Evolutionary conservation across 2,888 invertebrate genomes (phyloP).

Genomic region (Trichopoda pennipes): DNA sequence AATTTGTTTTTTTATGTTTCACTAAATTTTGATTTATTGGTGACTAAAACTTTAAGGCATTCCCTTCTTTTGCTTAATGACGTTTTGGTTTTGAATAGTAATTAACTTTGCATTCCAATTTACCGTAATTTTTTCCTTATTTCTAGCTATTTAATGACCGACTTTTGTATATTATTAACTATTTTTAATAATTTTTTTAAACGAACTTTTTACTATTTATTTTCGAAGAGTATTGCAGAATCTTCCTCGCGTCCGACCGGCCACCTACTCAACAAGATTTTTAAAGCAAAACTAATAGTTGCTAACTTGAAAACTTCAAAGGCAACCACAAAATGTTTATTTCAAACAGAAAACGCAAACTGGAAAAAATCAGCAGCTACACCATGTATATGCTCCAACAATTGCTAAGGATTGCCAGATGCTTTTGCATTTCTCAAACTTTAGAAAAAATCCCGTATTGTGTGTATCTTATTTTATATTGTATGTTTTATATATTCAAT

Average conservation of each 20-base stretch:
- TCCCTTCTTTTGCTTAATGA: not conserved
- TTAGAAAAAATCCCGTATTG: no score
- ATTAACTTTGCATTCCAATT: slow-evolving; percentile 28
- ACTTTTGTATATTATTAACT: slow-evolving; percentile 11
- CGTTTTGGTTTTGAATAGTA: slow-evolving; percentile 14
- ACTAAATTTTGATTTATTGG: slow-evolving; percentile 8
- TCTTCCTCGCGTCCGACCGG: slow-evolving; percentile 45
- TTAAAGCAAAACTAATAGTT: slow-evolving; percentile 68
- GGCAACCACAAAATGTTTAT: slow-evolving; percentile 56
- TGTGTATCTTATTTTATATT: no score
- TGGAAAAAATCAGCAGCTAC: slow-evolving; percentile 47
- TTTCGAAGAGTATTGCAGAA: slow-evolving; percentile 29
- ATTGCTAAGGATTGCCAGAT: slow-evolving; percentile 5
- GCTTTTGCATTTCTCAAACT: not conserved
- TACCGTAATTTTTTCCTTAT: slow-evolving; percentile 34
- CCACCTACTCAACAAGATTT: slow-evolving; percentile 68
- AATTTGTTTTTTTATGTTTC: slow-evolving; percentile 7
- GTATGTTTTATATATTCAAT: no score
- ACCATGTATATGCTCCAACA: slow-evolving; percentile 36
- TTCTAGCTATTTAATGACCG: no score
- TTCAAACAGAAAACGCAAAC: slow-evolving; percentile 23
- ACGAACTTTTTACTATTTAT: slow-evolving; percentile 7
- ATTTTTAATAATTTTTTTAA: slow-evolving; percentile 20
- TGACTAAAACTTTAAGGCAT: slow-evolving; percentile 9
- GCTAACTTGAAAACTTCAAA: slow-evolving; percentile 62